Base-by-base conservation (phyloP, 1,140 invertebrate species). In the Phortica variegata region DNA sequence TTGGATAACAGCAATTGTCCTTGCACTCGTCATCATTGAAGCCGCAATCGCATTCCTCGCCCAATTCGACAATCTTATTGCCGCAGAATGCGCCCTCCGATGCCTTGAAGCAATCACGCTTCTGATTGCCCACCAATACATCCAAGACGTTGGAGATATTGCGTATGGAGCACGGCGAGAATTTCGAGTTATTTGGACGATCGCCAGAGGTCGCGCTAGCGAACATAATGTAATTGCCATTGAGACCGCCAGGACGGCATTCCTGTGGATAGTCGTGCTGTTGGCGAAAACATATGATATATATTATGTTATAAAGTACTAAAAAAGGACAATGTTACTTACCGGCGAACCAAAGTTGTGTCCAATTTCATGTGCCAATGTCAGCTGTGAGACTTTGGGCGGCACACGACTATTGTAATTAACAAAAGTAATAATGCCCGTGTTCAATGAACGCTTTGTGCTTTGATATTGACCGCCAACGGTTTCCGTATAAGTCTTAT, bases 311-410 rank as follows among this genome's bases (percentile, higher is more conserved):
- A 7, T 17, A 36, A 31, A 2, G 44, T 20, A 23, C 13, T 43
- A 54, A 20, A 44, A 13, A 38, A 17, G 36, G 20, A 7, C n/a
- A 21, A n/a, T 3, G 0, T 4, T 19, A 79, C 81, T 85, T 80
- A 95, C 91, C 70, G 93, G 93, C 53, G 95, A 97, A 43, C 97
- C 97, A 80, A 99, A 99, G 79, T 98, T 99, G 73, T 99, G 97
- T 3, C 97, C 97, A 66, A 99, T 97, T 80, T 99, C 97, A 77
- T 99, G 97, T 7, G 97, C 97, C 47, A 99, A 80, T 7, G 97
- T 99, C 10, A 99, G 78, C 72, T 98, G 95, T 5, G 95, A 98
- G 13, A 99, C 97, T 78, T 95, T 95, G 0, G 91, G 93, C 47
- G 90, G 95, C 15, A 99, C 96, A 38, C 93, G 80, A 72, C 90